A percentile compares a stretch with the other conserved stretches of the same genome.
Conservation (phyloP, 53 echinoderm and acorn worm species). For the Pentamera pediparva region DNA sequence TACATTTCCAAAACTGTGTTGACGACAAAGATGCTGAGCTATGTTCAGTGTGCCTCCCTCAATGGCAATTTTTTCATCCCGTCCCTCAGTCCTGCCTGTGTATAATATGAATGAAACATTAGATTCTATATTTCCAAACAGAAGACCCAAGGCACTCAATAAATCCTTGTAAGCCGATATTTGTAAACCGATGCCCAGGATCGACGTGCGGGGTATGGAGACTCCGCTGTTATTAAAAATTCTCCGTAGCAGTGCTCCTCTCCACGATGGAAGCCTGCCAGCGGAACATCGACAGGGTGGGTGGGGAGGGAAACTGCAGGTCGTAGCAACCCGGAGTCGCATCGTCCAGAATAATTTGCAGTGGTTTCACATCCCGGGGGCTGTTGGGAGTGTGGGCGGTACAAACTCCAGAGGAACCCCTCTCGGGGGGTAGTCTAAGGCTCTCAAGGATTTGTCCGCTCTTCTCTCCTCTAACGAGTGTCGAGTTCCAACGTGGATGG, state of each 20-base stretch:
- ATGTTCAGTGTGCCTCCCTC: no score
- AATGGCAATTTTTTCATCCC: no score
- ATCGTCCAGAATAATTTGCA: conserved; percentile 20
- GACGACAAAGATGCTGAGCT: no score
- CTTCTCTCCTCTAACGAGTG: no score
- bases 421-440: conserved; percentile 3
- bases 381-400: conserved; percentile 21
- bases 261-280: background rate
- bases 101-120: no score
- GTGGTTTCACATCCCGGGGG: conserved; percentile 11
- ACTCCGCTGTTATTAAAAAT: background rate
- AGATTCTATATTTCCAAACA: no score
- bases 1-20: no score
- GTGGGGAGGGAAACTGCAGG: background rate
- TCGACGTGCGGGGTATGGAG: conserved; percentile 21
- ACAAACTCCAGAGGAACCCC: background rate
- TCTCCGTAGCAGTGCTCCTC: background rate
- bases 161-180: no score
- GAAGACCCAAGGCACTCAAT: no score
- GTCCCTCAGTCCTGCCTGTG: no score
- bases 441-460: background rate
- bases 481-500: no score
- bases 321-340: background rate
- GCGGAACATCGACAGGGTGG: conserved; percentile 3
- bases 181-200: conserved; percentile 12